These are phyloP conservation scores for Gallinago media DNA, from an alignment of 2,113 vertebrate genomes.

Conservation along the genomic window DNA sequence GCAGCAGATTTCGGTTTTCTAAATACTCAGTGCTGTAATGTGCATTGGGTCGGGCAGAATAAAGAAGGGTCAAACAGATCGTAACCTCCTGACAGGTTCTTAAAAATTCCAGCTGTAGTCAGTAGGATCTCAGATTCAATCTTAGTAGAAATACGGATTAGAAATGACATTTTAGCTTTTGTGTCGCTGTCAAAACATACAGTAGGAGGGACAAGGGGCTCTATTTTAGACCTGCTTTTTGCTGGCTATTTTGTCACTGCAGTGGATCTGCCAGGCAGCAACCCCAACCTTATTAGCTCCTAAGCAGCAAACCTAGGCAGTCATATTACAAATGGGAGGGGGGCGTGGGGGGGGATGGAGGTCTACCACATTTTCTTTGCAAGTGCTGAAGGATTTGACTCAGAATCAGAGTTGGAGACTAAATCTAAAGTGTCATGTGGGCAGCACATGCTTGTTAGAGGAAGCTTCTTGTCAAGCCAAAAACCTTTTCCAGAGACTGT, in stretches of 20 bases:
- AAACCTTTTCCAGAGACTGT: background rate
- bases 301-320: background rate
- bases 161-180: background rate
- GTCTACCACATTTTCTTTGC: background rate
- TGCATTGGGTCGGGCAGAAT: background rate
- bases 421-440: background rate
- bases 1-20: background rate
- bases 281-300: background rate
- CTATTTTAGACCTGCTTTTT: constrained; percentile 12
- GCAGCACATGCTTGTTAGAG: background rate
- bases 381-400: background rate
- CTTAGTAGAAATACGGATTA: constrained; percentile 2
- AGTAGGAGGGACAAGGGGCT: background rate
- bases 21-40: background rate
- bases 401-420: background rate
- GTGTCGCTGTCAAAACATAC: background rate
- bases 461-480: background rate
- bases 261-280: background rate
- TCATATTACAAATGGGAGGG: background rate
- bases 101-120: background rate
- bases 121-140: background rate
- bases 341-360: background rate
- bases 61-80: background rate
- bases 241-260: background rate
- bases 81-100: background rate